phyloP scores from a whole-genome alignment of 2,797 vertebrate genomes.

The Thaleichthys pacificus region DNA sequence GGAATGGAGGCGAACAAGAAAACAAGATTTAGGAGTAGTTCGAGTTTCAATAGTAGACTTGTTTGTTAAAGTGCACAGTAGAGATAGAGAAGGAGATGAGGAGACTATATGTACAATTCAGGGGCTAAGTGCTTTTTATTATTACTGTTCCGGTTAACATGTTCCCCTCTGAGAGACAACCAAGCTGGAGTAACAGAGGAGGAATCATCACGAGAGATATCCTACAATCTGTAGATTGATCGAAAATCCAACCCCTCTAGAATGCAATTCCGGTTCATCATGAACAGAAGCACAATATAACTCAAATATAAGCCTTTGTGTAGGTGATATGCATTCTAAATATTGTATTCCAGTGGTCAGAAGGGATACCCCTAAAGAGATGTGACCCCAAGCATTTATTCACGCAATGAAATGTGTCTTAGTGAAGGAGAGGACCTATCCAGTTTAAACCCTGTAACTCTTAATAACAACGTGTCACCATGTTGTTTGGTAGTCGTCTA shows the following conservation, averaged over 20 bases:
- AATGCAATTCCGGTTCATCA: conserved; percentile 3
- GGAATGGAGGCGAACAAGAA: too few species aligned
- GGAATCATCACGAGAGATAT: not conserved
- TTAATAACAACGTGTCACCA: not conserved
- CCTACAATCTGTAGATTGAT: not conserved
- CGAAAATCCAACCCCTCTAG: not conserved
- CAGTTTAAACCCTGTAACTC: not conserved
- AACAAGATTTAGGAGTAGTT: not conserved
- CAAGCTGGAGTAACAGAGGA: conserved; percentile 9
- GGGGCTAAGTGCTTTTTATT: conserved; percentile 11
- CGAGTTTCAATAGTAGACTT: not conserved
- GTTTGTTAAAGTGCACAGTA: not conserved
- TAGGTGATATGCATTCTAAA: not conserved
- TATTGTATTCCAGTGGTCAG: not conserved
- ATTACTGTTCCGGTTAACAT: not conserved
- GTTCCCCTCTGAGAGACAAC: conserved; percentile 16
- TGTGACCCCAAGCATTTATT: not conserved
- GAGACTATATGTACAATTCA: not conserved
- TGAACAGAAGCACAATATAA: conserved; percentile 10
- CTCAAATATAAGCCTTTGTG: not conserved
- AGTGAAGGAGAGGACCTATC: not conserved
- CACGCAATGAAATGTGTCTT: not conserved
- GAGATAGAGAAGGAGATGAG: not conserved
- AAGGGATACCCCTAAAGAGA: not conserved
- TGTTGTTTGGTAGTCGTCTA: not conserved